Conservation (phyloP, 2,888 invertebrate species). For the Conops quadrifasciatus region DNA sequence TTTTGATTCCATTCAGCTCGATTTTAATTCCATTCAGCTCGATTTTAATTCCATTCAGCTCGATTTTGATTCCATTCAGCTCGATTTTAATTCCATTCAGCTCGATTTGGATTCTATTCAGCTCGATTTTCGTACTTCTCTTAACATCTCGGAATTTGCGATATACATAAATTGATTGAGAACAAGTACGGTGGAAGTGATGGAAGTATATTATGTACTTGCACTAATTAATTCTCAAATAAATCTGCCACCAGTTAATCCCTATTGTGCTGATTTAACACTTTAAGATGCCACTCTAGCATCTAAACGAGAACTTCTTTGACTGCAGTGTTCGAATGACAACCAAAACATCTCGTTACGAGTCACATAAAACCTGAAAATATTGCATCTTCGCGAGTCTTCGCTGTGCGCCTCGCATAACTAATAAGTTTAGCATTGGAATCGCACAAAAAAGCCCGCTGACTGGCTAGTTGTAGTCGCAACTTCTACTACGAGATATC, state of each 20-base stretch:
- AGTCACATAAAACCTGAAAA: not conserved
- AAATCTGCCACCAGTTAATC: constrained; percentile 29
- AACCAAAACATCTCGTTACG: not conserved
- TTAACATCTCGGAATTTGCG: too few species aligned
- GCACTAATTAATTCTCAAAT: too few species aligned
- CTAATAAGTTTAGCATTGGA: constrained; percentile 15
- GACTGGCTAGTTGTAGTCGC: constrained; percentile 7
- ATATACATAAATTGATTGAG: too few species aligned
- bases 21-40: too few species aligned
- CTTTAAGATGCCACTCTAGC: constrained; percentile 9
- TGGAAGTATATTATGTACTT: too few species aligned
- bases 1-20: too few species aligned
- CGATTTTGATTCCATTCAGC: too few species aligned
- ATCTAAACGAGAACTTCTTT: not conserved
- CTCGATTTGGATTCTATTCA: too few species aligned
- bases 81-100: too few species aligned
- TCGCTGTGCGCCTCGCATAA: constrained; percentile 24
- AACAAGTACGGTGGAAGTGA: too few species aligned
- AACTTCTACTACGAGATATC: not conserved
- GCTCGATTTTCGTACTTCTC: too few species aligned
- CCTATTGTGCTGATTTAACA: constrained; percentile 26
- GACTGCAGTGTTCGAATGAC: not conserved
- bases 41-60: too few species aligned
- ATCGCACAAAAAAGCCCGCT: not conserved
- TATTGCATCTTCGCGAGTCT: not conserved